phyloP scores from a whole-genome alignment of 2,888 invertebrate species.

The Chaetoderma sp. region DNA sequence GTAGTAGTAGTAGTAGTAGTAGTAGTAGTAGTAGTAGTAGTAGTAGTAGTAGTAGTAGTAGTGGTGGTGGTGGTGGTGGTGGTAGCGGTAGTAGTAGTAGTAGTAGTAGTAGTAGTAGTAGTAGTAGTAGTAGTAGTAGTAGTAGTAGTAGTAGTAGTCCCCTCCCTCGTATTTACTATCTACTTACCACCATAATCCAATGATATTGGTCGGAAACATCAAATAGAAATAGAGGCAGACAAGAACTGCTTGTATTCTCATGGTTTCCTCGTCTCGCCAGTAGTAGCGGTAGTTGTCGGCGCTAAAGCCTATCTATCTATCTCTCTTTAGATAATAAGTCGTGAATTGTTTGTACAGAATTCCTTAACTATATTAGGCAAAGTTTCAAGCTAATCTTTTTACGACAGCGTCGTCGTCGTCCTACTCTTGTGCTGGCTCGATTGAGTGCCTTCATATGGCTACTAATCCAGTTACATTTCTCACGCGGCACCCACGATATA shows the following conservation, averaged over 20 bases:
- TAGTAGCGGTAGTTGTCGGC: not conserved
- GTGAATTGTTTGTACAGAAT: too few relatives aligned
- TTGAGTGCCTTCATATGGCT: too few relatives aligned
- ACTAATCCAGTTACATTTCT: too few relatives aligned
- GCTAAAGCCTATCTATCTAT: not conserved
- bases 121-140: constrained; percentile 5
- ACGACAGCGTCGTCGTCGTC: too few relatives aligned
- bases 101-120: constrained; percentile 26
- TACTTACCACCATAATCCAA: constrained; percentile 88
- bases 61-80: too few relatives aligned
- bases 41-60: constrained; percentile 31
- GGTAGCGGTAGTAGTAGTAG: constrained; percentile 28
- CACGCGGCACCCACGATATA: too few relatives aligned
- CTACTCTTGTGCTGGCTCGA: too few relatives aligned
- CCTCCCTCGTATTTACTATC: too few relatives aligned
- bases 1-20: constrained; percentile 33
- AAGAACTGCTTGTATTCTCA: constrained; percentile 79
- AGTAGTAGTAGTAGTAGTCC: too few relatives aligned
- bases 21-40: constrained; percentile 33
- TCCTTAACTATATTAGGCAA: too few relatives aligned
- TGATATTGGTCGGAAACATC: constrained; percentile 84
- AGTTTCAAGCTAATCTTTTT: too few relatives aligned
- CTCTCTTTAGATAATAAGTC: too few relatives aligned
- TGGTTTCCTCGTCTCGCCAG: constrained; percentile 31
- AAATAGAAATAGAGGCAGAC: constrained; percentile 86